These are phyloP conservation scores for Drosophila lowei DNA, from an alignment of 1,140 invertebrate genomes.

Conservation along the genomic window DNA sequence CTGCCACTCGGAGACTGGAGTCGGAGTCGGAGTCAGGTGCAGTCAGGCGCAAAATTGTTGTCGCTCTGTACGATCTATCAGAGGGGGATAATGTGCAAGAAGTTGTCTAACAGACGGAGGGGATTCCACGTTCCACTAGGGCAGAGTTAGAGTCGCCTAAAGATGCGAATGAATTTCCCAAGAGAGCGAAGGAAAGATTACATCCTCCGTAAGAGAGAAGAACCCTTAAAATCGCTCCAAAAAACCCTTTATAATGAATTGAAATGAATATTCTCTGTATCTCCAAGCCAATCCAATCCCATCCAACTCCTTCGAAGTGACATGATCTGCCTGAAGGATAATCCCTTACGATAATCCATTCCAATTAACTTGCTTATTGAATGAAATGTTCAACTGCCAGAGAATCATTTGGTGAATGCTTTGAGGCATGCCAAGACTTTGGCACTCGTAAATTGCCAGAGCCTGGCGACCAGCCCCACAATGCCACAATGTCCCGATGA, in stretches of 20 bases:
- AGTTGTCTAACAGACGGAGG: not conserved
- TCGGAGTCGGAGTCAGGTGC: not conserved
- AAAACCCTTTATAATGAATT: too few species aligned
- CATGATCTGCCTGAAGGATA: too few species aligned
- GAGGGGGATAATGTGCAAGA: not conserved
- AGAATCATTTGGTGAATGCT: slow-evolving; percentile 32
- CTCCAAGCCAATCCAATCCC: too few species aligned
- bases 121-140: too few species aligned
- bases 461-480: slow-evolving; percentile 54
- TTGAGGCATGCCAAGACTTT: slow-evolving; percentile 36
- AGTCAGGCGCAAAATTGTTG: not conserved
- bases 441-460: slow-evolving; percentile 53
- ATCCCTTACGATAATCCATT: not conserved
- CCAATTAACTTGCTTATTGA: slow-evolving; percentile 31
- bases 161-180: too few species aligned
- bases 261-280: too few species aligned
- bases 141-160: too few species aligned
- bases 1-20: not conserved
- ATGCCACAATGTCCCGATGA: slow-evolving; percentile 15
- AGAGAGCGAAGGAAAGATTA: too few species aligned
- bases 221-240: too few species aligned
- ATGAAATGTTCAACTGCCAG: slow-evolving; percentile 37
- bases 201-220: too few species aligned
- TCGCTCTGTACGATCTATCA: slow-evolving; percentile 1
- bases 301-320: too few species aligned